phyloP scores from a whole-genome alignment of 1,140 invertebrate genomes.

The Epicauta chinensis region DNA sequence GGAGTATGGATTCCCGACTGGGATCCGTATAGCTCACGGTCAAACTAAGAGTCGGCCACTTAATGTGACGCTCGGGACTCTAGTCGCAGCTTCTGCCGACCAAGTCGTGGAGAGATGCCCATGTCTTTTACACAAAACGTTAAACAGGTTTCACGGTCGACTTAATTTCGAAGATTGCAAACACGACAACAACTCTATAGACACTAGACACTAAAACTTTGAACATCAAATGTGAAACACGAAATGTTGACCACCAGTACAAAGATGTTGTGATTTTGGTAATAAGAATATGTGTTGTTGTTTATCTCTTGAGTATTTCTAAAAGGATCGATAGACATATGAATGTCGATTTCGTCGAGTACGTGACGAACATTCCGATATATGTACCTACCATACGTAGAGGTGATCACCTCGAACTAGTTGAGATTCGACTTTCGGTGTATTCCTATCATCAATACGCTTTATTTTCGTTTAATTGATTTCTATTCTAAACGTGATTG shows the following conservation, averaged over 20 bases:
- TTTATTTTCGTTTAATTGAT: slow-evolving; percentile 27
- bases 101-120: slow-evolving; percentile 16
- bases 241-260: slow-evolving; percentile 4
- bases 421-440: slow-evolving; percentile 18
- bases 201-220: background rate
- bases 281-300: background rate
- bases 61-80: slow-evolving; percentile 43
- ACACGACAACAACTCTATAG: slow-evolving; percentile 1
- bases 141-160: slow-evolving; percentile 11
- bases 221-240: background rate
- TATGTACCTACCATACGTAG: too few species aligned
- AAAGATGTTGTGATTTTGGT: background rate
- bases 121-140: slow-evolving; percentile 11
- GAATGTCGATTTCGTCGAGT: slow-evolving; percentile 26
- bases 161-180: slow-evolving; percentile 9
- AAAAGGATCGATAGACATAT: slow-evolving; percentile 13
- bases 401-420: slow-evolving; percentile 21
- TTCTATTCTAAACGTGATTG: background rate
- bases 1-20: slow-evolving; percentile 27
- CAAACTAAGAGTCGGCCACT: slow-evolving; percentile 43
- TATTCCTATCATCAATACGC: slow-evolving; percentile 25
- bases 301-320: background rate
- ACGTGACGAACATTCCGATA: slow-evolving; percentile 35
- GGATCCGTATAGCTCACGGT: slow-evolving; percentile 42
- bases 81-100: slow-evolving; percentile 22